phyloP scores from a whole-genome alignment of 2,888 invertebrate species.

The Mechanitis messenoides region DNA sequence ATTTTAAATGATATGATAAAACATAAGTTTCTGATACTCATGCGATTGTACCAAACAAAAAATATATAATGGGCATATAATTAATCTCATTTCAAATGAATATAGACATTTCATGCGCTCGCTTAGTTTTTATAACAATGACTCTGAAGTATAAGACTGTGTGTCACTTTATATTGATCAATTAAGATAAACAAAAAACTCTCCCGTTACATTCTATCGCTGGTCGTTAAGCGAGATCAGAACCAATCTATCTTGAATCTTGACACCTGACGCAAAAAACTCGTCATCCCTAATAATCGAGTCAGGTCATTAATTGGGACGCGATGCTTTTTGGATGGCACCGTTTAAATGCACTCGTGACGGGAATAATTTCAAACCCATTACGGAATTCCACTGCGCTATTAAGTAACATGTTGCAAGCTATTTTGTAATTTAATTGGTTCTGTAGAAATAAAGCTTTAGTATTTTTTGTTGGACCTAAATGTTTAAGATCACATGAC shows the following conservation, averaged over 20 bases:
- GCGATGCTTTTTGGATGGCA: background rate
- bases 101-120: background rate
- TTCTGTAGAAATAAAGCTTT: no score
- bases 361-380: background rate
- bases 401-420: background rate
- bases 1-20: no score
- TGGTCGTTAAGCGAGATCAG: constrained; percentile 14
- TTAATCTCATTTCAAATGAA: background rate
- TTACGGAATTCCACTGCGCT: background rate
- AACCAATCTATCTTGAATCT: constrained; percentile 15
- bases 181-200: constrained; percentile 10
- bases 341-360: background rate
- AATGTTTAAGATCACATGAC: no score
- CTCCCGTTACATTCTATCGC: constrained; percentile 15
- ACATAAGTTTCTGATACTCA: no score
- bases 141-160: background rate
- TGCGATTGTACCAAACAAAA: background rate
- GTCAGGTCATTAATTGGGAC: constrained; percentile 15
- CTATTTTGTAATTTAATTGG: background rate
- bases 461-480: no score
- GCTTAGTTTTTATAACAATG: background rate
- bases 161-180: constrained; percentile 3
- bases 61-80: background rate
- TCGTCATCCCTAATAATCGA: constrained; percentile 19
- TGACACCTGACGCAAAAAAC: constrained; percentile 18